Conservation (phyloP, 2,113 vertebrate species). For the Probosciger aterrimus region DNA sequence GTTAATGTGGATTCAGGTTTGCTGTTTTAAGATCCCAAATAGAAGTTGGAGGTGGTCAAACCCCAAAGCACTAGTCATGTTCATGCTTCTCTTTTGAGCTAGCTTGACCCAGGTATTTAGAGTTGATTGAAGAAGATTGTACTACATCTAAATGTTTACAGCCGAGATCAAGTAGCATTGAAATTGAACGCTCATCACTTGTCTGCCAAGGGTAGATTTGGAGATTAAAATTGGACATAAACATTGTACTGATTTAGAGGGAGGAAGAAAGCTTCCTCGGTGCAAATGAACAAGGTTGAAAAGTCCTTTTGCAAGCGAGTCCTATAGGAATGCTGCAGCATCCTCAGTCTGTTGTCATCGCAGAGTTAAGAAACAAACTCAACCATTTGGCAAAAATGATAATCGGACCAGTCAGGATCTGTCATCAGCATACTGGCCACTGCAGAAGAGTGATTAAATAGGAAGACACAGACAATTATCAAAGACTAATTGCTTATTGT, state of each 20-base stretch:
- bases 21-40: background rate
- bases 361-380: constrained; percentile 4
- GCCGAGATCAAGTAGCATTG: background rate
- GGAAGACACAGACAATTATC: constrained; percentile 39
- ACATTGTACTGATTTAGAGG: background rate
- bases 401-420: constrained; percentile 18
- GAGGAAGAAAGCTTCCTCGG: background rate
- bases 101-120: background rate
- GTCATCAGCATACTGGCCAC: constrained; percentile 35
- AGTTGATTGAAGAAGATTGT: constrained; percentile 15
- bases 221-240: background rate
- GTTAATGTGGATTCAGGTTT: background rate
- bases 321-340: background rate
- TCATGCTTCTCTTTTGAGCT: background rate
- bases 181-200: background rate
- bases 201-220: background rate
- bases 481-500: constrained; percentile 58
- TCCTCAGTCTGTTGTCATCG: background rate
- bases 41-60: background rate
- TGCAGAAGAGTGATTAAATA: constrained; percentile 48
- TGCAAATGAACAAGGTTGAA: background rate
- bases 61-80: background rate
- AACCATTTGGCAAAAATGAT: background rate
- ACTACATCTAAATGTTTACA: background rate
- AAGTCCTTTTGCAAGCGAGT: background rate